Conservation (phyloP, 2,797 vertebrate species). For the Meriones psammophilus region DNA sequence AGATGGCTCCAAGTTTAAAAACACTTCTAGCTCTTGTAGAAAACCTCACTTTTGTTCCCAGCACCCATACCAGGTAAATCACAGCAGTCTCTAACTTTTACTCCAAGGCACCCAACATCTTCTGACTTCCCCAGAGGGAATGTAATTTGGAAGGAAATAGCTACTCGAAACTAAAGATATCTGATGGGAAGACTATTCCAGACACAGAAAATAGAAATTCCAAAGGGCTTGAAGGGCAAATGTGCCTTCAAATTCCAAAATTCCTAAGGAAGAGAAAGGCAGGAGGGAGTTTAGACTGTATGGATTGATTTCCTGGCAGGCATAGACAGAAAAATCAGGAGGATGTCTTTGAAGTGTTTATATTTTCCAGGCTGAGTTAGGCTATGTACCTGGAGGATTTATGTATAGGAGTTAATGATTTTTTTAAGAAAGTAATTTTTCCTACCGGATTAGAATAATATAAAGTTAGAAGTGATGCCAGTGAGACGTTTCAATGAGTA, state of each 20-base stretch:
- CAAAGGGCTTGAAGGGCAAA: neutral
- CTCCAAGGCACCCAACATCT: neutral
- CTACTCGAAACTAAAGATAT: neutral
- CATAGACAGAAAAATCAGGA: neutral
- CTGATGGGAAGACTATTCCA: neutral
- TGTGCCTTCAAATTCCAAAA: neutral
- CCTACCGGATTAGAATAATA: neutral
- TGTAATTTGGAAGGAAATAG: neutral
- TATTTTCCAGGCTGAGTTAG: neutral
- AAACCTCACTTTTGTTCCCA: neutral
- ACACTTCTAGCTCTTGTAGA: neutral
- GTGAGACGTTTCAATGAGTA: neutral
- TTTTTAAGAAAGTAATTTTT: neutral
- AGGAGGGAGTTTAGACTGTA: neutral
- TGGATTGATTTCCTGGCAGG: neutral
- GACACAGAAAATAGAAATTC: neutral
- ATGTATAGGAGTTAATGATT: neutral
- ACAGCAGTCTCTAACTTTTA: neutral
- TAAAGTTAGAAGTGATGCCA: neutral
- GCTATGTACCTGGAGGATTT: neutral
- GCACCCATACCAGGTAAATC: neutral
- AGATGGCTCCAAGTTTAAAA: neutral
- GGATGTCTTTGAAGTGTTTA: neutral
- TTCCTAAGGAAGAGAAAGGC: neutral
- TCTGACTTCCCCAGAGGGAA: neutral